Evolutionary conservation across 2,797 vertebrate species (phyloP), one percentile per base, ranked within the genome.

Genomic region (Valencia hispanica): DNA sequence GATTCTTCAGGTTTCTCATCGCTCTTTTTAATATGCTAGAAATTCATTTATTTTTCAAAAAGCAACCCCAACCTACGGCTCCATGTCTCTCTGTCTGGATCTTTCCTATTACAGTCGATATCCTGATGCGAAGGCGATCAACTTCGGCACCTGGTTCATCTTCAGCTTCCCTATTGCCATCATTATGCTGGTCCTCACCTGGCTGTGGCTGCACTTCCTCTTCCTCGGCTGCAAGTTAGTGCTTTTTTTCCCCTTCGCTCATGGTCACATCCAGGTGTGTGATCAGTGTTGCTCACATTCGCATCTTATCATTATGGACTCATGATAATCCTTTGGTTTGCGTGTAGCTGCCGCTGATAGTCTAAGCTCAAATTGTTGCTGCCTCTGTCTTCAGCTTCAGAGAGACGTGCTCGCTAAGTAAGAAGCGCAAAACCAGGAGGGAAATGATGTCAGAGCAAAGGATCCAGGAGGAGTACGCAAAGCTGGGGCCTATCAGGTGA

Each of bases 71-170:
- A n/a, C n/a, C n/a, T n/a, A n/a, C n/a, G n/a, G 9, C 48, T 14
- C 9, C 36, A 3, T 11, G 3, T 17, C 22, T 45, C 11, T 36
- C 11, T 66, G 45, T 27, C 9, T 39, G 20, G 22, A 65, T 65
- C 22, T n/a, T 55, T 68, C n/a, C 6, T 34, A 15, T 63, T 79
- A 18, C 91, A 99, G 98, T 72, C 98, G 98, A 59, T 99, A 99
- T 57, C 98, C 98, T 0, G 96, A 96, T 0, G 97, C 97, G 0
- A 96, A 99, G 70, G 96, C 97, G 82, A 97, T 99, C 78, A 99
- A 99, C 94, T 99, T 99, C 9, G 98, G 98, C 68, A 99, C 97
- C 0, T 99, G 98, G 98, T 99, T 99, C 91, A 96, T 99, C 90
- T 99, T 99, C 95, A 98, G 98, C 84, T 96, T 99, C 75, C 98